A percentile compares a stretch with the other conserved stretches of the same genome.
Evolutionary conservation across 2,888 invertebrate species (phyloP).

Genomic region (Apotomis betuletana): DNA sequence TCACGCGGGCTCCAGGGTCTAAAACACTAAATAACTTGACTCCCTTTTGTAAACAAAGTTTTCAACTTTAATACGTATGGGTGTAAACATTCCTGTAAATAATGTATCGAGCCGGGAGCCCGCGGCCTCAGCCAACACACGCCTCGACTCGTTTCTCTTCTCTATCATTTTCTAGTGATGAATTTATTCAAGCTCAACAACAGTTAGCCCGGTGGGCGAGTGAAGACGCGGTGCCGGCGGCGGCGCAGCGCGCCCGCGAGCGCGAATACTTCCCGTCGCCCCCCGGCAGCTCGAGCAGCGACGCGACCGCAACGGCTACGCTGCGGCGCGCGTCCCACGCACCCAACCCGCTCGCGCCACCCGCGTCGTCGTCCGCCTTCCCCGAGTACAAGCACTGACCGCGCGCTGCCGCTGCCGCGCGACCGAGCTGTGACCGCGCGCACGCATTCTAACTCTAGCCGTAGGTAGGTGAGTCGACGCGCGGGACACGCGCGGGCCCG

Average conservation of each 20-base stretch:
- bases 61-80: too few species aligned
- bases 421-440: slow-evolving; percentile 49
- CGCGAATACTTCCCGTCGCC: slow-evolving; percentile 77
- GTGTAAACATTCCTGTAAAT: too few species aligned
- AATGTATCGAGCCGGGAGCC: slow-evolving; percentile 41
- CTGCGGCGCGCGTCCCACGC: slow-evolving; percentile 48
- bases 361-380: slow-evolving; percentile 80
- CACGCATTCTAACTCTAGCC: slow-evolving; percentile 41
- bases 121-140: slow-evolving; percentile 52
- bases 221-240: slow-evolving; percentile 89
- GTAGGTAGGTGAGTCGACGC: slow-evolving; percentile 32
- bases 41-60: too few species aligned
- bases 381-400: slow-evolving; percentile 91
- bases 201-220: slow-evolving; percentile 97
- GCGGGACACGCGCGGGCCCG: slow-evolving; percentile 49
- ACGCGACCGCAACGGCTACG: slow-evolving; percentile 59
- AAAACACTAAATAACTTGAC: not conserved
- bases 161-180: slow-evolving; percentile 97
- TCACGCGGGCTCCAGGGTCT: slow-evolving; percentile 51
- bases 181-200: slow-evolving; percentile 98
- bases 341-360: slow-evolving; percentile 74
- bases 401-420: slow-evolving; percentile 55
- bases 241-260: slow-evolving; percentile 66
- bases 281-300: slow-evolving; percentile 67
- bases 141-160: slow-evolving; percentile 87